phyloP scores from a whole-genome alignment of 2,113 vertebrate species.

The Murina feae region DNA sequence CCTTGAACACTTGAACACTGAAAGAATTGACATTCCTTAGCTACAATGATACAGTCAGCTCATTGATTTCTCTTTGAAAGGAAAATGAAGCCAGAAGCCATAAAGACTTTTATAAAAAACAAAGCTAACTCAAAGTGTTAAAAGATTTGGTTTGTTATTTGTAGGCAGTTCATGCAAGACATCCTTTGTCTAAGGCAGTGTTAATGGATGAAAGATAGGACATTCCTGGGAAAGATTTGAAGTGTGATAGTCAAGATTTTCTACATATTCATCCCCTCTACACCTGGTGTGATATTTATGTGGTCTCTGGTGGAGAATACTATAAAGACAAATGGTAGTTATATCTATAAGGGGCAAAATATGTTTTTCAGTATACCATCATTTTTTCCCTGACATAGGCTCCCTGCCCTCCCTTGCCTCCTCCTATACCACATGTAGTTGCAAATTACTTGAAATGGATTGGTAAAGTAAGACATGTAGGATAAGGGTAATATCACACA shows the following conservation, averaged over 20 bases:
- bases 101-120: constrained; percentile 32
- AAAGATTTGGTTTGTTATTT: constrained; percentile 61
- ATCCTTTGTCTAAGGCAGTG: constrained; percentile 29
- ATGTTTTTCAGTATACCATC: constrained; percentile 37
- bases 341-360: constrained; percentile 45
- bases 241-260: constrained; percentile 52
- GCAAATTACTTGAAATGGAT: constrained; percentile 50
- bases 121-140: constrained; percentile 41
- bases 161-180: neutral
- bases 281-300: constrained; percentile 42
- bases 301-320: constrained; percentile 15
- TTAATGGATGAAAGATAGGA: constrained; percentile 59
- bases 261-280: constrained; percentile 43
- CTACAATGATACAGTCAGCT: constrained; percentile 49
- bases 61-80: constrained; percentile 68
- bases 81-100: constrained; percentile 58
- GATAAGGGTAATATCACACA: constrained; percentile 42
- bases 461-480: constrained; percentile 47
- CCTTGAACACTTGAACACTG: constrained; percentile 21
- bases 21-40: constrained; percentile 50
- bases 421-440: neutral
- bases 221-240: constrained; percentile 46
- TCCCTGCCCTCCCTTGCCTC: neutral
- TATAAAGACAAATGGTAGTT: constrained; percentile 42
- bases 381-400: constrained; percentile 13